phyloP scores from a whole-genome alignment of 2,797 vertebrate genomes.

The Mormyrus proboscirostris region DNA sequence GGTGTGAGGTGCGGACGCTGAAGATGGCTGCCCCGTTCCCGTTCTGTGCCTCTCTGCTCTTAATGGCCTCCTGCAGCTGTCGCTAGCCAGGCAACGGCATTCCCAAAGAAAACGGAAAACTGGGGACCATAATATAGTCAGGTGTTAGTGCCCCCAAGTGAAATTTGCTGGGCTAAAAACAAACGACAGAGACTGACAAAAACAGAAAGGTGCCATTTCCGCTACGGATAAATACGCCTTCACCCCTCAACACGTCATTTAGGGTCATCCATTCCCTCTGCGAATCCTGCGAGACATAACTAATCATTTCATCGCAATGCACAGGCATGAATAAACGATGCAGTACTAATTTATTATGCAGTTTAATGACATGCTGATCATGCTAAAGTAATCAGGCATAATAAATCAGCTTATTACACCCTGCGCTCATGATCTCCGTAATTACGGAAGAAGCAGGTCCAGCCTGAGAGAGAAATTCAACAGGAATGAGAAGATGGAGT shows the following conservation, averaged over 20 bases:
- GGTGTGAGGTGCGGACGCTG: neutral
- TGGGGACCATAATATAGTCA: neutral
- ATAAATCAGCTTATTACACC: slow-evolving; percentile 5
- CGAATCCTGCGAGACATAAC: neutral
- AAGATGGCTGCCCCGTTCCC: neutral
- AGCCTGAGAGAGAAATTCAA: neutral
- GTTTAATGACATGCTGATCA: slow-evolving; percentile 3
- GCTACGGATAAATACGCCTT: neutral
- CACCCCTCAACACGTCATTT: neutral
- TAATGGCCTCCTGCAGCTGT: neutral
- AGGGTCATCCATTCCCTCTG: neutral
- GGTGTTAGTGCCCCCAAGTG: neutral
- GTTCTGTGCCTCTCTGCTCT: neutral
- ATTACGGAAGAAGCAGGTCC: slow-evolving; percentile 12
- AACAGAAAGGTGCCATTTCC: neutral
- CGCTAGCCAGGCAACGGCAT: neutral
- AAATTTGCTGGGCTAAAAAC: neutral
- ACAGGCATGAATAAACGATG: slow-evolving; percentile 1
- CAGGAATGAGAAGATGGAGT: slow-evolving; percentile 4
- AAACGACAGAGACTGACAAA: neutral
- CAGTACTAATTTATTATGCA: neutral
- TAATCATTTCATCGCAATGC: slow-evolving; percentile 13
- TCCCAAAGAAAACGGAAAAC: neutral
- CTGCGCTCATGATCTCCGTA: neutral
- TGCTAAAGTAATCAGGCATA: slow-evolving; percentile 3